Percentiles rank a stretch among this genome's conserved stretches.
phyloP scores from a whole-genome alignment of 1,140 invertebrate species.

The Drosophila orena region DNA sequence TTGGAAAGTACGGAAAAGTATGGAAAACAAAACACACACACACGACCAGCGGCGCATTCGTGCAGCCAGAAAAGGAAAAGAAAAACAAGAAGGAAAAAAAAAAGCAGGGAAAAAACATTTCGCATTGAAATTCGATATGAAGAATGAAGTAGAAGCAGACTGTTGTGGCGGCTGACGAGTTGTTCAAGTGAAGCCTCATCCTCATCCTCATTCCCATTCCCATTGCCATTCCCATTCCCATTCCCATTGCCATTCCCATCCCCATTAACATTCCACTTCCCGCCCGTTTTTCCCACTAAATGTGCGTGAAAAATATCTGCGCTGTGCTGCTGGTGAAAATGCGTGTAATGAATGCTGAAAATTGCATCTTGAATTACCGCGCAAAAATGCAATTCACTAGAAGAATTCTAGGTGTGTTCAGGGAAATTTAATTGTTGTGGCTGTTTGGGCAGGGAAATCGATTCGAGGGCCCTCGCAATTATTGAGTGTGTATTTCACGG shows the following conservation, averaged over 20 bases:
- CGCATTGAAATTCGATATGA: constrained; percentile 78
- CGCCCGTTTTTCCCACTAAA: constrained; percentile 58
- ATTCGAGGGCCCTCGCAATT: neutral
- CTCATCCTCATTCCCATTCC: constrained; percentile 10
- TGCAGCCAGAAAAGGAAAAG: constrained; percentile 1
- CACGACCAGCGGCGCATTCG: constrained; percentile 8
- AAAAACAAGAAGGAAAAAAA: too few relatives aligned
- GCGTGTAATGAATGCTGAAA: constrained; percentile 61
- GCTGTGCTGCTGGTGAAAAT: constrained; percentile 37
- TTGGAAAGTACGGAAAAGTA: constrained; percentile 43
- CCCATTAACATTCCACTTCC: constrained; percentile 16
- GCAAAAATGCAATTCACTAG: constrained; percentile 13
- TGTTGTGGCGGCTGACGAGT: constrained; percentile 43
- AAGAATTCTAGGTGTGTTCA: neutral
- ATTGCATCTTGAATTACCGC: constrained; percentile 62
- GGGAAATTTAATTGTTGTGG: constrained; percentile 12
- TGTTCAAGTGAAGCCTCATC: constrained; percentile 55
- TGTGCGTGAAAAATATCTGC: constrained; percentile 46
- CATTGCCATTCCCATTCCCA: constrained; percentile 7
- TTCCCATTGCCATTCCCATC: constrained; percentile 16
- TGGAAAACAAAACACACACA: constrained; percentile 28
- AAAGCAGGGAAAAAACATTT: constrained; percentile 39
- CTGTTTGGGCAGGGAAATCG: neutral
- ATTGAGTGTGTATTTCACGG: constrained; percentile 6
- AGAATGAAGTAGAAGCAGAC: constrained; percentile 66